Base-by-base conservation (phyloP, 2,888 invertebrate genomes). In the Drosophila peninsularis region DNA sequence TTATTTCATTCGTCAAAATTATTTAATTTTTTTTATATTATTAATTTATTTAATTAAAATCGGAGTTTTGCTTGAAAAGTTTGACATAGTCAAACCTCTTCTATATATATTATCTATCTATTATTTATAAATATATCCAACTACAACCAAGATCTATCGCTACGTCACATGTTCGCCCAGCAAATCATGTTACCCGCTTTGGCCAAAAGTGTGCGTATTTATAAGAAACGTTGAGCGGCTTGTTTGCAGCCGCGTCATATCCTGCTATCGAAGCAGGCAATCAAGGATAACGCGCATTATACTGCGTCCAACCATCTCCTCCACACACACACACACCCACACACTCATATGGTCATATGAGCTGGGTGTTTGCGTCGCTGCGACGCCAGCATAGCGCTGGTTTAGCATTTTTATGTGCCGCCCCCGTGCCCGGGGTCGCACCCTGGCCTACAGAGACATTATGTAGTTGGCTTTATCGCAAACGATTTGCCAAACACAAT, bases 401-500 rank as follows among this genome's bases (percentile, higher is more conserved):
- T 60, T 88, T 84, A 86, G 86, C 80, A 84, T 88, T 88, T 84
- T 88, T 82, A 80, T 88, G 80, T 37, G 52, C 6, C 53, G 37
- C 11, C 53, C 65, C 67, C 65, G 65, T 62, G 32, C 52, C 60
- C 71, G 32, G 47, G 45, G 30, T 52, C 45, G 36, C 36, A 36
- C 62, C 45, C 54, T 62, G 56, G 75, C 80, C 82, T 80, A 86
- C 72, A 72, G 61, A 86, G 87, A 88, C 83, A 84, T 88, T 84
- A 82, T 87, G 82, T 84, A 88, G 83, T 84, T 88, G 89, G 87
- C 83, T 84, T 84, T 84, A 84, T 84, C 89, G 89, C 87, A 80
- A 82, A 74, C 89, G 89, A 88, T 88, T 88, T 84, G 78, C 89
- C 83, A 80, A 88, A 82, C 83, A 84, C 80, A 80, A 86, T 88